Base-by-base conservation (phyloP, 1,140 invertebrate species). In the Chironomus striatipennis region DNA sequence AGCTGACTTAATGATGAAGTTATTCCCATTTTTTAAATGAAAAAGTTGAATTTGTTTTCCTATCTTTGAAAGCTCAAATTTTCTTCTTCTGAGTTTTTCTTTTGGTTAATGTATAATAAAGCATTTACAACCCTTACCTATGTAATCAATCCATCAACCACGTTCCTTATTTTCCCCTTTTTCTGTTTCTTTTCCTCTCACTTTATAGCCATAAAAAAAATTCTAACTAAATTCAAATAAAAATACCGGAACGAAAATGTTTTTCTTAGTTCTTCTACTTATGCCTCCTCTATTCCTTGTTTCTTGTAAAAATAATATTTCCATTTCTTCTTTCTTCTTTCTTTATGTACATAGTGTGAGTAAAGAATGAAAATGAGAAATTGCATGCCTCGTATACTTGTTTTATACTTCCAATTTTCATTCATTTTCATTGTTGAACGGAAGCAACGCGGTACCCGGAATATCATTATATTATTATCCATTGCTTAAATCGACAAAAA, bases 131-230 rank as follows among this genome's bases (percentile, higher is more conserved):
- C n/a, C 47, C n/a, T 57, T 12, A 57, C 47, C 47, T 57, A 57
- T n/a, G 47, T 57, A 57, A 57, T 57, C 47, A 57, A 57, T 57
- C 47, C 47, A 57, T 57, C 47, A 57, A 57, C 47, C n/a, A 57
- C 12, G n/a, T 15, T 47, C 47, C 47, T 57, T 57, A 7, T 57
- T n/a, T 57, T 57, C 12, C 47, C 12, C 47, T n/a, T 57, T 57
- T 57, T n/a, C 12, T 57, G 5, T 57, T 12, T 10, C 15, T 57
- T 12, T 10, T 57, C 47, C 12, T n/a, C 12, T 34, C 24, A 34
- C 24, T 34, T 34, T 34, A 34, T 34, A 34, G 24, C 24, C 24
- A 34, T 34, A 34, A 34, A 34, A 34, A 34, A 34, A 57, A 12
- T 57, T 57, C 47, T 57, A 57, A 57, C 47, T 57, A n/a, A 12